Evolutionary conservation across 2,113 vertebrate genomes (phyloP), one percentile per base, ranked within the genome.

Genomic region (Aspiorhynchus laticeps): DNA sequence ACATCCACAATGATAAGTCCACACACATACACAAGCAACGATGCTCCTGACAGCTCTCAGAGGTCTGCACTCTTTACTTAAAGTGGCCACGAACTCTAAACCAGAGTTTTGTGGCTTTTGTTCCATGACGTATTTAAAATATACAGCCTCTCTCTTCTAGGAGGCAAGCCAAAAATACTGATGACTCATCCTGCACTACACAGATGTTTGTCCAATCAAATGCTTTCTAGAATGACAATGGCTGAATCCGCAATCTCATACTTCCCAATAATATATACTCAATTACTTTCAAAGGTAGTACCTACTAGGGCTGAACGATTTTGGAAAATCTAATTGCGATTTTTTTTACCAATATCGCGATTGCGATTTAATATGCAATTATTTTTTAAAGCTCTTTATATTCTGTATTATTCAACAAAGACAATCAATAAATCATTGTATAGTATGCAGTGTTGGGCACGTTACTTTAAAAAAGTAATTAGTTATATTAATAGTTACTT

Each of bases 1-100:
- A 76, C 19, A 87, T 88, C 86, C 90, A 88, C 83, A 89, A 88
- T 91, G 90, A 92, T 92, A 92, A 91, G 91, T 24, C 86, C 87
- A 87, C 82, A 86, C 90, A 88, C 87, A 24, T 88, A 51, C 33
- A 85, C 51, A 65, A 63, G 41, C 7, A 73, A 7, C 10, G 9
- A 19, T 90, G 36, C 24, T 74, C 71, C 36, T 43, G 73, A 46
- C 74, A 75, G 73, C 73, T 53, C n/a, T 53, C 26, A 77, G n/a
- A 78, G 48, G 28, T 53, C 76, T 15, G n/a, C 3, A 5, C 41
- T 28, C 74, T 76, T 28, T 76, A 28, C 41, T 76, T 46, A 46
- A 26, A 41, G 21, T 41, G 21, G 0, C 21, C 71, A 41, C 71
- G 2, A n/a, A 15, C n/a, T 74, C 71, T n/a, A 21, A 36, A 36